Conservation (phyloP, 2,113 vertebrate species). For the Meriones unguiculatus region DNA sequence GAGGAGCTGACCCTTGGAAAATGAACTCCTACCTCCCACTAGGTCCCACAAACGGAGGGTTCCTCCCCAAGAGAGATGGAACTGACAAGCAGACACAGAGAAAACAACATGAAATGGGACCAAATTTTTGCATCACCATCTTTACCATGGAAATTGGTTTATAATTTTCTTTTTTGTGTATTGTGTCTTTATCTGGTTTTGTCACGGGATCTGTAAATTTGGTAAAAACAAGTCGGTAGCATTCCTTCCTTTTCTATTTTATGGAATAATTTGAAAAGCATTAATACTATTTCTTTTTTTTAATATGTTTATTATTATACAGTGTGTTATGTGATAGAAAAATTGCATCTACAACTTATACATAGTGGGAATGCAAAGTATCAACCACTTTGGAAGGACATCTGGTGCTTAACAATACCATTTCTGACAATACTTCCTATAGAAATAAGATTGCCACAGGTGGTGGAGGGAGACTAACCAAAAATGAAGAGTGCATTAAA, state of each 20-base stretch:
- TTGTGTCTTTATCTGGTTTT: neutral
- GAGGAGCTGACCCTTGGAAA: neutral
- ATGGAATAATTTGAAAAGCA: neutral
- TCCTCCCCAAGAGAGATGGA: neutral
- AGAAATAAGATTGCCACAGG: neutral
- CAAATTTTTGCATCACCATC: neutral
- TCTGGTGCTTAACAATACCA: neutral
- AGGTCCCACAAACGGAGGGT: neutral
- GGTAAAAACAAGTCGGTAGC: neutral
- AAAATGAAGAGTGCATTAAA: neutral
- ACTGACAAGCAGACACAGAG: neutral
- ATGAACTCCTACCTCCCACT: neutral
- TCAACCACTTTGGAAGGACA: neutral
- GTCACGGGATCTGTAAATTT: neutral
- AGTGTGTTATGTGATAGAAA: neutral
- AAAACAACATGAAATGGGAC: neutral
- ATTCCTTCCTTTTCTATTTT: neutral
- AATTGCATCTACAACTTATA: neutral
- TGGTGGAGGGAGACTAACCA: too few species aligned
- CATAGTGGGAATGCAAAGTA: neutral
- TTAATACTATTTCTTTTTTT: neutral
- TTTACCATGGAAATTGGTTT: neutral
- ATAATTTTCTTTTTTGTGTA: neutral
- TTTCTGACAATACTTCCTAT: neutral
- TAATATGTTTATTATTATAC: neutral